These are phyloP conservation scores for Pogonomyrmex californicus DNA, from an alignment of 1,140 invertebrate species.

Conservation along the genomic window DNA sequence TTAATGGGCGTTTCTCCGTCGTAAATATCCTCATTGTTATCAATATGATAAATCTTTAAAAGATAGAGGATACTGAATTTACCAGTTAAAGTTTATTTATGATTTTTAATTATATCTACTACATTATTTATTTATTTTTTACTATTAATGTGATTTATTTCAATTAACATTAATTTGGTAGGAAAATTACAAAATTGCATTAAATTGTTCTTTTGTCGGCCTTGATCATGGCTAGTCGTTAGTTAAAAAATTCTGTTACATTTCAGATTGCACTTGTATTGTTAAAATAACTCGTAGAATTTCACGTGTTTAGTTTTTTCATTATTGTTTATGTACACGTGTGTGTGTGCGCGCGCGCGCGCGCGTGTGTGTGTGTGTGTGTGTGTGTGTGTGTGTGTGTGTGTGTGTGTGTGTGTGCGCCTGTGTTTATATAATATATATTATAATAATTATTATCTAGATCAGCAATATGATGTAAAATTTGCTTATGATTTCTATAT, in stretches of 20 bases:
- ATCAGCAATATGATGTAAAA: not conserved
- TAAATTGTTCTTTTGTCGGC: not conserved
- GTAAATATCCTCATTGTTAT: not conserved
- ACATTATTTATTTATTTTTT: not conserved
- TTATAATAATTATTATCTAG: not conserved
- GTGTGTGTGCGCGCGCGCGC: no score
- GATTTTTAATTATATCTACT: not conserved
- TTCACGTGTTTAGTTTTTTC: not conserved
- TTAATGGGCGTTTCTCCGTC: not conserved
- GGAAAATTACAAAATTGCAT: not conserved
- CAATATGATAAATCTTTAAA: not conserved
- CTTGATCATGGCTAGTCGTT: not conserved
- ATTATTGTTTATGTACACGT: not conserved
- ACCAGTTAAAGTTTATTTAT: not conserved
- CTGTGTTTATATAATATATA: not conserved
- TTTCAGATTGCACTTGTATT: not conserved
- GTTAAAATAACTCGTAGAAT: not conserved
- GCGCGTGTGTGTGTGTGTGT: no score
- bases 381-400: no score
- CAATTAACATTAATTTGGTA: not conserved
- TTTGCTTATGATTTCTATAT: not conserved
- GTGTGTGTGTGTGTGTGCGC: no score
- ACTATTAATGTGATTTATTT: not conserved
- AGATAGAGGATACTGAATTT: not conserved
- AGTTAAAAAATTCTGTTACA: not conserved